These are phyloP conservation scores for Luscinia megarhynchos DNA, from an alignment of 2,797 vertebrate species.

Conservation along the genomic window DNA sequence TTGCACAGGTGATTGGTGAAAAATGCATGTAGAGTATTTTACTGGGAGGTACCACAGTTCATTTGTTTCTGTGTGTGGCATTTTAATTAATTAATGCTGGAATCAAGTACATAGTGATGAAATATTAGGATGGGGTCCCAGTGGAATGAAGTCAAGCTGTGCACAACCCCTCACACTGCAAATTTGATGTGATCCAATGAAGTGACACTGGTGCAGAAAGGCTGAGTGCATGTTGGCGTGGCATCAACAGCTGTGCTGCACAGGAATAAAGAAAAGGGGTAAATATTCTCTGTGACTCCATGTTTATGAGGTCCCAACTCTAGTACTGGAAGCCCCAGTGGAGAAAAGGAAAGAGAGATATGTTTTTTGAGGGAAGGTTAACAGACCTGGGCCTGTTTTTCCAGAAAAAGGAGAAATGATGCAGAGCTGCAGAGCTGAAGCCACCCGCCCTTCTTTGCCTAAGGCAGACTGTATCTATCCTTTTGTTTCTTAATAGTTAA, in stretches of 20 bases:
- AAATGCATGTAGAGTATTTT: not conserved
- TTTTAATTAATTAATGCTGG: not conserved
- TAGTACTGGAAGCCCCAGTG: not conserved
- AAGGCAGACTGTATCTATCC: not conserved
- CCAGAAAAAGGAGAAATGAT: not conserved
- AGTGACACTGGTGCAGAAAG: not conserved
- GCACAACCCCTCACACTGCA: not conserved
- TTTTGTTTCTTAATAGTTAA: not conserved
- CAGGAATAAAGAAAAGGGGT: not conserved
- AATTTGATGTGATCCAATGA: rapidly evolving
- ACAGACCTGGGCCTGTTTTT: not conserved
- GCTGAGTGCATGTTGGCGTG: rapidly evolving
- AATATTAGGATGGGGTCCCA: not conserved
- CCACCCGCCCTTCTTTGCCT: not conserved
- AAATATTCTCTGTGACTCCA: not conserved
- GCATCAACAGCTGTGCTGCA: not conserved
- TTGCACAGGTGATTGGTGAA: not conserved
- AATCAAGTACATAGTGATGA: not conserved
- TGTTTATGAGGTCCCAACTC: not conserved
- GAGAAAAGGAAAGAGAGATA: not conserved
- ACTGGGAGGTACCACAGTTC: not conserved
- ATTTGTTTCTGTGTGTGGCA: not conserved
- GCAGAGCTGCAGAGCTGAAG: not conserved
- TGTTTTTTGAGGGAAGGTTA: not conserved
- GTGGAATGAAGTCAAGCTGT: not conserved